Base-by-base conservation (phyloP, 1,140 invertebrate species). In the Heliconius congener region DNA sequence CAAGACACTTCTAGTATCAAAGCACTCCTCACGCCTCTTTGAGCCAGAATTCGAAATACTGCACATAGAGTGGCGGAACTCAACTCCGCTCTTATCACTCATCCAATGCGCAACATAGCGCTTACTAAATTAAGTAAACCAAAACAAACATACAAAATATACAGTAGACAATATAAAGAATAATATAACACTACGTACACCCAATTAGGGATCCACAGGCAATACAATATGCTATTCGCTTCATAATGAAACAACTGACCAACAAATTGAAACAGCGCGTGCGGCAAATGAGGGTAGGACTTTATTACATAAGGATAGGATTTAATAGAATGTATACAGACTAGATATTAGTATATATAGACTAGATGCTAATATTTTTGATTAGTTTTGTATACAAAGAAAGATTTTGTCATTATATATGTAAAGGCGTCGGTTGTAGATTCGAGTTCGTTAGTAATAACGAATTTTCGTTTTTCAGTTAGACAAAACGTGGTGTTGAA, bases 211-310 rank as follows among this genome's bases (percentile, higher is more conserved):
- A 66, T 66, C 60, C 60, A 11, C 76, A 77, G 60, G 75, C 23
- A n/a, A 66, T 30, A 66, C 76, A 72, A 77, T 77, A 70, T 77
- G 76, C 13, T n/a, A 34, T 77, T 77, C 27, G 46, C 23, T 71
- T 39, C 50, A 50, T 77, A 77, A 77, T 77, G 76, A 77, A 77
- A 77, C 70, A 77, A 77, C 46, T 55, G 76, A 71, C 66, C 70
- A 55, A 23, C 76, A 55, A 77, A 77, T 55, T 72, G 46, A 39
- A 27, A 27, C 30, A n/a, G 34, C 39, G 76, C 70, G 76, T 77
- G 76, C 76, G 76, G 27, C 37, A 71, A 77, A 77, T 55, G 76
- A 55, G 27, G 46, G 76, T 39, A 11, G 66, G 75, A 46, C 42
- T 70, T 77, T 72, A 77, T 77, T 77, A 55, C 30, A 34, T 78